phyloP scores from a whole-genome alignment of 2,113 vertebrate species.

The Okapia johnstoni region DNA sequence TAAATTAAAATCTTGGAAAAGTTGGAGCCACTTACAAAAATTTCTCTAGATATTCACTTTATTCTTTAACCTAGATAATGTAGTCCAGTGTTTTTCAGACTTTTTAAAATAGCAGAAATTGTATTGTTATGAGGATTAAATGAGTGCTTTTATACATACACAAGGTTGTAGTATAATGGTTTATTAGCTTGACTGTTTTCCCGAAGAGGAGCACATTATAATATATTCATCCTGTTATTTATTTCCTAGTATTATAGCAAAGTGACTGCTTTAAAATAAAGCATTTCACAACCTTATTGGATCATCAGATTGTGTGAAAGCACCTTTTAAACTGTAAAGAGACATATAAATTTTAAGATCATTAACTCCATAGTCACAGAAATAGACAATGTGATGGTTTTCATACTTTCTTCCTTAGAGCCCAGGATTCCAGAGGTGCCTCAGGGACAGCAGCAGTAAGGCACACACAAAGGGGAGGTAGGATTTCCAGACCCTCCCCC shows the following conservation, averaged over 20 bases:
- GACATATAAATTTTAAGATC: not conserved
- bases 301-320: constrained; percentile 4
- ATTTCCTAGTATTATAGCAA: not conserved
- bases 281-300: not conserved
- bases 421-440: not conserved
- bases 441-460: not conserved
- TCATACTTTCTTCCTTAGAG: not conserved
- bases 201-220: not conserved
- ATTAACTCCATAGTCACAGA: constrained; percentile 9
- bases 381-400: constrained; percentile 1
- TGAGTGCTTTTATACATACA: not conserved
- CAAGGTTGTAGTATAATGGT: not conserved
- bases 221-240: not conserved
- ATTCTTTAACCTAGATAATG: constrained; percentile 16
- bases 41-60: not conserved
- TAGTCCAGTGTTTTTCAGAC: not conserved
- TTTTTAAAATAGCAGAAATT: constrained; percentile 11
- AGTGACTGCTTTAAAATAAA: not conserved
- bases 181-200: not conserved
- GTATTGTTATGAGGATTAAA: constrained; percentile 5
- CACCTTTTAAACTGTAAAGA: not conserved
- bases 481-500: not conserved
- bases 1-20: constrained; percentile 43
- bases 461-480: not conserved
- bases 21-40: not conserved